Percentiles rank a stretch among this genome's conserved stretches.
These are phyloP conservation scores for Aphyosemion australe DNA, from an alignment of 2,113 vertebrate genomes.

Conservation along the genomic window DNA sequence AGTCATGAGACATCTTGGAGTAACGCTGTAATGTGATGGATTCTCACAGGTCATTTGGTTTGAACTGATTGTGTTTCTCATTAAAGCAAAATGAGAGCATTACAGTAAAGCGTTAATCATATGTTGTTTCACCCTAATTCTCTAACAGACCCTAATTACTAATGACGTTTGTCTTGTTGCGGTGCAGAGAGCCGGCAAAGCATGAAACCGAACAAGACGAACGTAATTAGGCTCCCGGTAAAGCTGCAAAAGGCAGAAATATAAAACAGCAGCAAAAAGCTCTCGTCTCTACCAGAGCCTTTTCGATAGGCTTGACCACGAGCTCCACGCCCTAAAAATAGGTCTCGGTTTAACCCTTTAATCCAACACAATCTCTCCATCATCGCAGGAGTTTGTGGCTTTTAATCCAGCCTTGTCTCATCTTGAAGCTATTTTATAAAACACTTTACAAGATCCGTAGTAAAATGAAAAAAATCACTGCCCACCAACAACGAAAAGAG, in stretches of 20 bases:
- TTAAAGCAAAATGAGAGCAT: neutral
- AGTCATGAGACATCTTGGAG: neutral
- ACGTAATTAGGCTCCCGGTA: conserved; percentile 2
- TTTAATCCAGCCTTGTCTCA: neutral
- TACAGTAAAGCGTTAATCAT: neutral
- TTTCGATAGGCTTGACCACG: neutral
- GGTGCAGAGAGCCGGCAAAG: neutral
- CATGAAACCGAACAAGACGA: conserved; percentile 3
- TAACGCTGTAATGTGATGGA: neutral
- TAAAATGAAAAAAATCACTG: no score
- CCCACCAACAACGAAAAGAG: no score
- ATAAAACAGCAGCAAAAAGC: neutral
- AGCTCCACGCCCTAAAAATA: neutral
- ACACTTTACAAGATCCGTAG: neutral
- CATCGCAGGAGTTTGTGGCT: neutral
- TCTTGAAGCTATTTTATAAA: neutral
- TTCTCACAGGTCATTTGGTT: neutral
- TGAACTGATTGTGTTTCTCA: neutral
- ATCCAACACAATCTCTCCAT: neutral
- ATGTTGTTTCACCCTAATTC: conserved; percentile 8
- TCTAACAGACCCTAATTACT: conserved; percentile 2
- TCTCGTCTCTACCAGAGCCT: neutral
- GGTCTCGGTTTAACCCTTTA: neutral
- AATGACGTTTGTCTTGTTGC: conserved; percentile 7
- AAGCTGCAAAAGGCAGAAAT: neutral